These are phyloP conservation scores for Masticophis lateralis DNA, from an alignment of 2,797 vertebrate genomes.

Conservation along the genomic window DNA sequence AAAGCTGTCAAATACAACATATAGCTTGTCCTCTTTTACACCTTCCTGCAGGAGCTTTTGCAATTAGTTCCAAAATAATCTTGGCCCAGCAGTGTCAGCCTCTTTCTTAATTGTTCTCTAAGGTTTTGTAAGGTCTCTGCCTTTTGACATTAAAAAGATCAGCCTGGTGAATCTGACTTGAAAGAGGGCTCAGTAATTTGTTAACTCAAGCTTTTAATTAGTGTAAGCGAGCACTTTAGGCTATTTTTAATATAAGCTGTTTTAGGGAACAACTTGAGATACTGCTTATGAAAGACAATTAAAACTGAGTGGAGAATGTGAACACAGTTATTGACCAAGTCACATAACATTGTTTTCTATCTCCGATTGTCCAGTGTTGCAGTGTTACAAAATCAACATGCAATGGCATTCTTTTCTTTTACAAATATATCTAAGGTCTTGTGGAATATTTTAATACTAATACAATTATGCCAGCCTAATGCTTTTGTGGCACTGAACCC, in stretches of 20 bases:
- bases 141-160: conserved; percentile 29
- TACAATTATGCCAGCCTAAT: background rate
- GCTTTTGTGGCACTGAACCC: background rate
- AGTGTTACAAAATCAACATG: background rate
- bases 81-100: conserved; percentile 15
- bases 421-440: background rate
- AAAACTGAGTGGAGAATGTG: background rate
- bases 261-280: conserved; percentile 19
- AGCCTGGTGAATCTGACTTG: conserved; percentile 1
- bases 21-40: background rate
- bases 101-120: conserved; percentile 31
- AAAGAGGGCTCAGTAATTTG: conserved; percentile 28
- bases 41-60: background rate
- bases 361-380: background rate
- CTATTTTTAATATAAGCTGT: conserved; percentile 27
- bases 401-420: background rate
- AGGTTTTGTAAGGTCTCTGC: conserved; percentile 16
- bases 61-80: conserved; percentile 31
- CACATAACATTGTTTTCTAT: background rate
- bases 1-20: background rate
- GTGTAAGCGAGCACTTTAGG: conserved; percentile 16
- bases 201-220: conserved; percentile 38
- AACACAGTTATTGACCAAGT: background rate
- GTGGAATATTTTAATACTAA: background rate
- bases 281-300: conserved; percentile 34